Evolutionary conservation across 1,140 invertebrate genomes (phyloP), one percentile per base, ranked within the genome.

Genomic region (Pseudomyrmex pallidus): DNA sequence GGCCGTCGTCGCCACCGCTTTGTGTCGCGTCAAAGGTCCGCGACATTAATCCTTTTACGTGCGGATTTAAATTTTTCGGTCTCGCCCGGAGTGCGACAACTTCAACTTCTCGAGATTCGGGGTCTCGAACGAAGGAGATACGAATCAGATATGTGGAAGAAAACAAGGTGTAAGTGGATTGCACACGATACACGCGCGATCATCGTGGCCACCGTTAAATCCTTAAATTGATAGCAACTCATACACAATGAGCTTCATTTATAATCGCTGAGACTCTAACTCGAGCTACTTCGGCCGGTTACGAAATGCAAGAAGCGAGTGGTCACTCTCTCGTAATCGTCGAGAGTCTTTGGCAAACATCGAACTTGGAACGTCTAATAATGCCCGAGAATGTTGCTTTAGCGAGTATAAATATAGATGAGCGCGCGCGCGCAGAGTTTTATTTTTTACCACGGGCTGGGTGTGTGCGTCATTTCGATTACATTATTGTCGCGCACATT

Each of bases 221-320:
- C 91, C 90, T 90, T 92, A 93, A 94, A 94, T 93, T 93, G 92
- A 91, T 92, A 91, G 92, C 91, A 94, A 94, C 92, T 93, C 92
- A 90, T 92, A 89, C 87, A 94, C 93, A 94, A 94, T 94, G 92
- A 93, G 90, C 88, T 90, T 90, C 92, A 93, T 93, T 94, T 93
- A 93, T 90, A 92, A 93, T 94, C 90, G 91, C 80, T 85, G 89
- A 76, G 89, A 76, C 83, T 89, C 85, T 91, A 92, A 91, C 89
- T 91, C 87, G 89, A 89, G 90, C 82, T 86, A 87, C 86, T 87
- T 85, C 86, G 85, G 87, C 82, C 87, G 78, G 85, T 92, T 90
- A 89, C 89, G 90, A 93, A 90, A 91, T 89, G 90, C 61, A 83
- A 88, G 73, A 82, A 83, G 88, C 88, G 85, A 88, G 83, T 35